phyloP scores from a whole-genome alignment of 2,113 vertebrate genomes.

The Dendropsophus ebraccatus region DNA sequence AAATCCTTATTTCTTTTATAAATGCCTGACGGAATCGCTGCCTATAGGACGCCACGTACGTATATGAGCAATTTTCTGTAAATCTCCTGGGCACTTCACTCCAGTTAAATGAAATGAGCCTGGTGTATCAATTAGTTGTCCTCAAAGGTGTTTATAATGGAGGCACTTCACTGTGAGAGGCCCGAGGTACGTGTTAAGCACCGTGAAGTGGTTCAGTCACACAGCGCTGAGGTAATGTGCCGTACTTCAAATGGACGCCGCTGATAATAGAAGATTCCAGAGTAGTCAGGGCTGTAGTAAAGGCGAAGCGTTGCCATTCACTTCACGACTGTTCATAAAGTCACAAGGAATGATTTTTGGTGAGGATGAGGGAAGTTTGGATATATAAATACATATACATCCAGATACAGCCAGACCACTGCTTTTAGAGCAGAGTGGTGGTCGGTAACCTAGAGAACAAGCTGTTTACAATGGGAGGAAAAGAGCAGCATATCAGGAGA shows the following conservation, averaged over 20 bases:
- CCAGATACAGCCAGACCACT: too few relatives aligned
- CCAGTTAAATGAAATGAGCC: conserved; percentile 17
- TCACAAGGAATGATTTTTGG: background rate
- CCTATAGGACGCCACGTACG: background rate
- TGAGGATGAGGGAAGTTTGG: background rate
- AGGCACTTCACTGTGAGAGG: conserved; percentile 44
- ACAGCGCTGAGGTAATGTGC: conserved; percentile 30
- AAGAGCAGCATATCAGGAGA: too few relatives aligned
- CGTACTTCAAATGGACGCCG: conserved; percentile 23
- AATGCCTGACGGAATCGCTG: background rate
- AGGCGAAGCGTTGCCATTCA: background rate
- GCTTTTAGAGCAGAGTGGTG: too few relatives aligned
- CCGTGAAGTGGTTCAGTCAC: conserved; percentile 29
- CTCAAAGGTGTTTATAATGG: conserved; percentile 46
- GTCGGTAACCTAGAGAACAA: too few relatives aligned
- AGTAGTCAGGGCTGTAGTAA: background rate
- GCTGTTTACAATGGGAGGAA: too few relatives aligned
- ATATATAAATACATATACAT: too few relatives aligned
- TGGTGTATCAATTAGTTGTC: conserved; percentile 19
- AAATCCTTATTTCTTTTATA: background rate
- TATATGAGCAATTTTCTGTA: background rate
- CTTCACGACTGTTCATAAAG: background rate
- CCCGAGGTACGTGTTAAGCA: conserved; percentile 38
- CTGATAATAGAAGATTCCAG: conserved; percentile 8
- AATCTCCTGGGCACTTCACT: conserved; percentile 6